A percentile compares a stretch with the other conserved stretches of the same genome.
Evolutionary conservation across 1,140 invertebrate species (phyloP).

Genomic region (Apis florea): DNA sequence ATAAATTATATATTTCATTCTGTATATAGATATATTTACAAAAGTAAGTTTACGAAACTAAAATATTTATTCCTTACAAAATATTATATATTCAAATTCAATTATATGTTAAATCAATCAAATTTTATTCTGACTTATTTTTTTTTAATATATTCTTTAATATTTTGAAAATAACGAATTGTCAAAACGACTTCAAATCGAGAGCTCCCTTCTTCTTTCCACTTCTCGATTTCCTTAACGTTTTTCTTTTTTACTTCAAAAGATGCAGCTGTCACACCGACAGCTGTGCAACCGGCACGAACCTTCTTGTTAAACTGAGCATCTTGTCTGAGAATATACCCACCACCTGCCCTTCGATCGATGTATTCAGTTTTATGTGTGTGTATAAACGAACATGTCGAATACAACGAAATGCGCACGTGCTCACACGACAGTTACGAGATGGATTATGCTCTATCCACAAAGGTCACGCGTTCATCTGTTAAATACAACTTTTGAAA

Average conservation of each 20-base stretch:
- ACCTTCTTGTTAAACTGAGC: constrained; percentile 69
- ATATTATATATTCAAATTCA: background rate
- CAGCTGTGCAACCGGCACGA: constrained; percentile 69
- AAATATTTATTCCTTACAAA: background rate
- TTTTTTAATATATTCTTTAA: background rate
- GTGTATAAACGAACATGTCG: background rate
- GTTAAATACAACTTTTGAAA: constrained; percentile 51
- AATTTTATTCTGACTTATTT: background rate
- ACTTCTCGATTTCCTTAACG: constrained; percentile 11
- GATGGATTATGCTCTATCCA: constrained; percentile 43
- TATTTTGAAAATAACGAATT: background rate
- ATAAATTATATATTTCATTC: background rate
- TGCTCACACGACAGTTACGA: constrained; percentile 39
- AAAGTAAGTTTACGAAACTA: background rate
- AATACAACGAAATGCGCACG: constrained; percentile 8
- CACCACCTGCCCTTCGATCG: constrained; percentile 59
- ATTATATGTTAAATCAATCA: background rate
- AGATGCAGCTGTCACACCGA: constrained; percentile 72
- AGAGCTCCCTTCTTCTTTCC: background rate
- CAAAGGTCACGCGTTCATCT: constrained; percentile 37
- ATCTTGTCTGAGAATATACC: constrained; percentile 67
- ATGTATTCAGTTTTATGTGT: constrained; percentile 14
- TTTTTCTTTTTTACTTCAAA: constrained; percentile 55
- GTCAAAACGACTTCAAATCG: background rate
- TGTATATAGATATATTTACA: too few relatives aligned